Conservation (phyloP, 2,797 vertebrate species). For the Eutrigla gurnardus region DNA sequence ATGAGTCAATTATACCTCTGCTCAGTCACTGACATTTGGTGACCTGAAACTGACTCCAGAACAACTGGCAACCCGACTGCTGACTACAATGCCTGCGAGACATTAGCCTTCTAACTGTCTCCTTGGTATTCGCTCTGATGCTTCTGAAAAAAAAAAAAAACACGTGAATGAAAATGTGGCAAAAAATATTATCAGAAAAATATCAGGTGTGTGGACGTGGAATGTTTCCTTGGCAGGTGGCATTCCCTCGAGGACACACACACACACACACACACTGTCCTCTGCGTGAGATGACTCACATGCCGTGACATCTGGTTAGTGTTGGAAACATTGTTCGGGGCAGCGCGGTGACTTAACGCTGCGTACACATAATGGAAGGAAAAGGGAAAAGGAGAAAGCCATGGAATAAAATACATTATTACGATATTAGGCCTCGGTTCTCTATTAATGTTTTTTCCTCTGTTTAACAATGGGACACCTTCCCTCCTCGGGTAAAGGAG, state of each 20-base stretch:
- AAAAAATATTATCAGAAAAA: conserved; percentile 35
- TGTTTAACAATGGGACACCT: conserved; percentile 59
- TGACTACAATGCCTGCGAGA: conserved; percentile 65
- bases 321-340: conserved; percentile 71
- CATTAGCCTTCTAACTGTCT: conserved; percentile 60
- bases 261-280: conserved; percentile 31
- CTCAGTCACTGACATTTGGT: conserved; percentile 59
- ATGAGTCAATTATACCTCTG: conserved; percentile 76
- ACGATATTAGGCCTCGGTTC: conserved; percentile 49
- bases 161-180: conserved; percentile 24
- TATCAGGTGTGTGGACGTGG: conserved; percentile 42
- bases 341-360: conserved; percentile 59
- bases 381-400: conserved; percentile 70
- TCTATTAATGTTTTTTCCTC: conserved; percentile 58
- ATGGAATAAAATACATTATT: conserved; percentile 67
- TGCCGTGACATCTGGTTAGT: conserved; percentile 77
- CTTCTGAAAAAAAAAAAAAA: conserved; percentile 41
- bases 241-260: conserved; percentile 28
- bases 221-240: conserved; percentile 64
- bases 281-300: conserved; percentile 75
- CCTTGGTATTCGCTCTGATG: conserved; percentile 59
- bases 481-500: conserved; percentile 9
- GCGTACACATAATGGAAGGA: conserved; percentile 71
- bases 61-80: conserved; percentile 48
- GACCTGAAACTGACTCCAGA: conserved; percentile 64